Evolutionary conservation across 2,113 vertebrate species (phyloP).

Genomic region (Chaetodon trifascialis): DNA sequence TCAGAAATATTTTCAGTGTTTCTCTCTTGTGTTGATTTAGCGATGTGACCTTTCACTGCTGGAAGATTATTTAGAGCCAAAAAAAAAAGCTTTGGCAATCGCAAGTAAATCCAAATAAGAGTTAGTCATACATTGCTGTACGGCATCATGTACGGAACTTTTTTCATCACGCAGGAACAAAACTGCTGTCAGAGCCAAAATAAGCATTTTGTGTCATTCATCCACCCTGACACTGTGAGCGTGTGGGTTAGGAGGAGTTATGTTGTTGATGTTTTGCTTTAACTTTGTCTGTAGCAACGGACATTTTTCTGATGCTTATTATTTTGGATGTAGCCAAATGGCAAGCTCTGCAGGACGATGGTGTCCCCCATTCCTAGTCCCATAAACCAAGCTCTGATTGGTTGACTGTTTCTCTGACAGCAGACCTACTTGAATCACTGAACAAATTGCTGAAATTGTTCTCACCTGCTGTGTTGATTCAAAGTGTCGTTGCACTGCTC

Average conservation of each 20-base stretch:
- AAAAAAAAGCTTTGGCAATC: not conserved
- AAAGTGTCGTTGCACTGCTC: slow-evolving; percentile 25
- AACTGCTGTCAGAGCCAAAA: not conserved
- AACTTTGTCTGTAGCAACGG: too few species aligned
- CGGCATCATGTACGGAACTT: not conserved
- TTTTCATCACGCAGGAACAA: not conserved
- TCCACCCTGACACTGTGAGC: not conserved
- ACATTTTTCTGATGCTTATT: too few species aligned
- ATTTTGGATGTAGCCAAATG: not conserved
- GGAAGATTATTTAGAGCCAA: not conserved
- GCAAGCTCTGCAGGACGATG: not conserved
- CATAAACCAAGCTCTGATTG: slow-evolving; percentile 16
- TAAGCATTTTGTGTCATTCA: too few species aligned
- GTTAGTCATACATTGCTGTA: not conserved
- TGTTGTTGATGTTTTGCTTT: too few species aligned
- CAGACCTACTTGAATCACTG: not conserved
- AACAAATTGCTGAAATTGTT: not conserved
- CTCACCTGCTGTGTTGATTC: not conserved
- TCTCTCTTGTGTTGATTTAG: not conserved
- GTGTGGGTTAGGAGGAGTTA: not conserved
- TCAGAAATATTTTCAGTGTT: not conserved
- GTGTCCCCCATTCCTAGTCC: not conserved
- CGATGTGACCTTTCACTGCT: not conserved
- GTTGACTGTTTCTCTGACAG: not conserved
- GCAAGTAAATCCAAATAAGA: not conserved